These are phyloP conservation scores for Polymixis lichenea DNA, from an alignment of 2,888 invertebrate species.

Conservation along the genomic window DNA sequence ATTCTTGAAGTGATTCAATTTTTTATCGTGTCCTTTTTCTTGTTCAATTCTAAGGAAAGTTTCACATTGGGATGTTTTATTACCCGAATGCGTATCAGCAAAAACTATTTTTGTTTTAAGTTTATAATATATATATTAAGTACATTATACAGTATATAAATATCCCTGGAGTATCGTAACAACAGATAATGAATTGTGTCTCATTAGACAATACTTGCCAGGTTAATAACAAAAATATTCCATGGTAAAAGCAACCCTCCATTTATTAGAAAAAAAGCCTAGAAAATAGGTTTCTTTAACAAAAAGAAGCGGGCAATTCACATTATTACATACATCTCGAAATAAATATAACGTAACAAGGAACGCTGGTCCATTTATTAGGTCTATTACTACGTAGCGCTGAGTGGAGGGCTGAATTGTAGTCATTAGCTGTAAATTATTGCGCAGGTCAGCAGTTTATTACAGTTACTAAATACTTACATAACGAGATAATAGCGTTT, in stretches of 20 bases:
- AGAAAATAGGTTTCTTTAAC: too few species aligned
- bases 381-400: conserved; percentile 19
- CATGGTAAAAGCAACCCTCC: too few species aligned
- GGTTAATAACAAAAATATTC: not conserved
- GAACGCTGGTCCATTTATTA: conserved; percentile 32
- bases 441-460: conserved; percentile 16
- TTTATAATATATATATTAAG: not conserved
- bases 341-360: conserved; percentile 21
- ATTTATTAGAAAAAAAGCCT: not conserved
- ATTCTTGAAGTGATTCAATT: conserved; percentile 5
- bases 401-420: conserved; percentile 16
- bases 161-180: not conserved
- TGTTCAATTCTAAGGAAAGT: not conserved
- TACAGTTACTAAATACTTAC: conserved; percentile 18
- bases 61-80: not conserved
- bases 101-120: too few species aligned
- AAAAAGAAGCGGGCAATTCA: not conserved
- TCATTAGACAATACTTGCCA: not conserved
- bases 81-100: too few species aligned
- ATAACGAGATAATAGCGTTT: not conserved
- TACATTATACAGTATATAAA: too few species aligned
- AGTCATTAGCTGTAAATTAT: conserved; percentile 41
- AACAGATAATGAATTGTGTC: not conserved
- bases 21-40: not conserved
- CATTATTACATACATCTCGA: not conserved